Base-by-base conservation (phyloP, 2,797 vertebrate species). In the Sciurus vulgaris region DNA sequence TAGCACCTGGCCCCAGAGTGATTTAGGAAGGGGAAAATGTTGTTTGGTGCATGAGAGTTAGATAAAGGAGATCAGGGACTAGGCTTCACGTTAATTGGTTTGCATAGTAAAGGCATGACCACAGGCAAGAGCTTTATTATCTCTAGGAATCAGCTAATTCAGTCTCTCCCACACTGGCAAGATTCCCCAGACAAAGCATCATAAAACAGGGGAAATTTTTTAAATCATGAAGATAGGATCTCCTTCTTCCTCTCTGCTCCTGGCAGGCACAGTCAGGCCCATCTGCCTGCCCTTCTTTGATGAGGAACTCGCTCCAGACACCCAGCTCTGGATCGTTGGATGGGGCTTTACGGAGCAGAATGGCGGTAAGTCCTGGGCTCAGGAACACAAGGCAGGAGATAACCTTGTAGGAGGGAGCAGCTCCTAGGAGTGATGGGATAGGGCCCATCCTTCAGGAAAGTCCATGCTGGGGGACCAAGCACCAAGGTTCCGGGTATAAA, bases 231-330 rank as follows among this genome's bases (percentile, higher is more conserved):
- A 87, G 44, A 47, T 9, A 22, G 11, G 24, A 2, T 49, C 41
- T 91, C 8, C n/a, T 22, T 65, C 77, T 61, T 78, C 44, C 47
- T 61, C 4, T 87, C 38, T 4, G 41, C 69, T 95, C 78, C 81
- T 38, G 87, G 41, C 97, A 99, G 99, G 12, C 8, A 87, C 59
- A 7, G 95, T 97, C 35, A 99, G 83, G 59, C 99, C 99, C 0
- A 99, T 99, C 95, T 99, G 99, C 97, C 98, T 99, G 84, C 99
- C 99, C 74, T 99, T 99, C 44, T 98, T 98, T 17, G 97, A 98
- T 0, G 98, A 99, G 35, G 98, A 95, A 22, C 98, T 99, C 47
- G 0, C 7, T 49, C 94, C 97, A 0, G 96, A 83, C 56, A 90
- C 97, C 0, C 1, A 79, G 0, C 85, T 99, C 97, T 97, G 97